Evolutionary conservation across 2,797 vertebrate species (phyloP).

Genomic region (Anas bernieri): DNA sequence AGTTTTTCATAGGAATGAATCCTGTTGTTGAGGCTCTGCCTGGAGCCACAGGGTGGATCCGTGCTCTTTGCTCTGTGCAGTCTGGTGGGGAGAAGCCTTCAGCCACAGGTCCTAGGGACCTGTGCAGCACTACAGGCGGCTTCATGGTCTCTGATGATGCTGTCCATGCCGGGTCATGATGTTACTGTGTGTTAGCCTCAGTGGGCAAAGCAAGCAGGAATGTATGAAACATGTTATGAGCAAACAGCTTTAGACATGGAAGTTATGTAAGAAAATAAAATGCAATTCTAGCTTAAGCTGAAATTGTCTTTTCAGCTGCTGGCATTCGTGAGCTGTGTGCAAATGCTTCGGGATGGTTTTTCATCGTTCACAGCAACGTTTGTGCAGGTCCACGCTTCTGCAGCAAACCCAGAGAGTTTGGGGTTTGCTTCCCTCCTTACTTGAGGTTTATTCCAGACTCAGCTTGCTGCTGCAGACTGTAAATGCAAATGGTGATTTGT

Average conservation of each 20-base stretch:
- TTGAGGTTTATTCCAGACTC: neutral
- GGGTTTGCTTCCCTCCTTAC: neutral
- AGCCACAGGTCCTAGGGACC: neutral
- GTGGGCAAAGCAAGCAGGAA: neutral
- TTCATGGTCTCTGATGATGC: accelerated
- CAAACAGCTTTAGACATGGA: neutral
- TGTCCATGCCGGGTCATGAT: accelerated
- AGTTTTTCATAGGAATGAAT: too few relatives aligned
- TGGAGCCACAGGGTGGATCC: neutral
- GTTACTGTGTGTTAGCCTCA: neutral
- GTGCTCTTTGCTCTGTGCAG: neutral
- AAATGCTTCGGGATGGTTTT: neutral
- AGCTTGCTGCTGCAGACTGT: neutral
- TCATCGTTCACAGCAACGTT: accelerated
- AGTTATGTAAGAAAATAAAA: neutral
- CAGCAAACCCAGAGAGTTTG: neutral
- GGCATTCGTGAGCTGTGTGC: neutral
- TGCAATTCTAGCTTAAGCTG: neutral
- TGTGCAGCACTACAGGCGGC: accelerated
- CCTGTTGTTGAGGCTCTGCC: neutral
- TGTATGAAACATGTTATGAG: neutral
- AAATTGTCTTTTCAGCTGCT: accelerated
- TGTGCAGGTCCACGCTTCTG: neutral
- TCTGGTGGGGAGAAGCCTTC: neutral
- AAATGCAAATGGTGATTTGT: accelerated